Evolutionary conservation across 2,113 vertebrate species (phyloP), one percentile per base, ranked within the genome.

Genomic region (Colinus virginianus): DNA sequence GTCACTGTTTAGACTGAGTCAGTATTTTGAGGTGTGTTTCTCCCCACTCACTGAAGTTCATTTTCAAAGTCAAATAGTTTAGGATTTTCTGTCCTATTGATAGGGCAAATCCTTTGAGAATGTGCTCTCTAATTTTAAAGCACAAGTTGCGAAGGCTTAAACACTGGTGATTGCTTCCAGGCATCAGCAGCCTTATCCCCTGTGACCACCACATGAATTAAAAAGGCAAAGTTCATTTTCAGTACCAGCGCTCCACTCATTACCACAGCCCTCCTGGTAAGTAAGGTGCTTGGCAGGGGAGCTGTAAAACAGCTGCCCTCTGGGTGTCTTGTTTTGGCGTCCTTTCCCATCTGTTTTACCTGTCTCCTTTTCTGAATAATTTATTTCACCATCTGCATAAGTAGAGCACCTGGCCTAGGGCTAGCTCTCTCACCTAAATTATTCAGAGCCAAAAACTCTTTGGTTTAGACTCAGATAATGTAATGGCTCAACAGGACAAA

Each of bases 341-440:
- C 97, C 98, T 98, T 98, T 98, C 97, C 98, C 97, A 97, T 98
- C 98, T 98, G 98, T 97, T 98, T 98, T 98, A 98, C 98, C 97
- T 98, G 98, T 95, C 97, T 98, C 95, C 93, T 90, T 91, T 95
- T 94, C 96, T 99, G 97, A 98, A 99, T 98, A 98, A 99, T 99
- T 98, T 96, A 98, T 97, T 94, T 97, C 90, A 80, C 98, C 98
- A 98, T 98, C 98, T 98, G 97, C 97, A 98, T 98, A 97, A 98
- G 98, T 95, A 96, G 94, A 97, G 96, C 97, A 98, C 97, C 98
- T 98, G 97, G 97, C 98, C 96, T 93, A 97, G 96, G 96, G 97
- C 97, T 97, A 98, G 97, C 95, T 95, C 95, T 97, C 97, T 94
- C 96, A 78, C 88, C 90, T 98, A 96, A 98, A 98, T 98, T 98